A percentile compares a stretch with the other conserved stretches of the same genome.
phyloP scores from a whole-genome alignment of 2,113 vertebrate genomes.

The Collichthys lucidus region DNA sequence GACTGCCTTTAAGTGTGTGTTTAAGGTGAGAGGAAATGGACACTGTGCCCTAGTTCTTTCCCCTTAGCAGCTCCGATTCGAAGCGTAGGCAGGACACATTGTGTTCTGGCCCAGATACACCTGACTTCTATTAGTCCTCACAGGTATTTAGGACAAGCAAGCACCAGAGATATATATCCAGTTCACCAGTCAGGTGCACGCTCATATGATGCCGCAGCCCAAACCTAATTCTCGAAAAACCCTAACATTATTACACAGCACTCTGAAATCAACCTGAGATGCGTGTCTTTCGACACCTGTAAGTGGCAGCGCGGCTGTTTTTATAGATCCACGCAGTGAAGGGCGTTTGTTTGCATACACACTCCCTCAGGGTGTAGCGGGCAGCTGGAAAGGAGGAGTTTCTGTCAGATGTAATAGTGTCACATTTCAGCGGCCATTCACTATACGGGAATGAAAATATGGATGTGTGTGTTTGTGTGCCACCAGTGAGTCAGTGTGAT shows the following conservation, averaged over 20 bases:
- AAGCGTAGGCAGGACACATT: constrained; percentile 28
- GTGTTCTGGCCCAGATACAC: constrained; percentile 71
- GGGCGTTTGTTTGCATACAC: constrained; percentile 63
- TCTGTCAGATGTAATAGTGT: constrained; percentile 65
- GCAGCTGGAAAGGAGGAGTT: constrained; percentile 69
- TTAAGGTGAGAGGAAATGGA: constrained; percentile 52
- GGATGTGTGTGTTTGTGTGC: constrained; percentile 9
- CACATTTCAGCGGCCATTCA: constrained; percentile 54
- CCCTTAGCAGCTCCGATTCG: constrained; percentile 34
- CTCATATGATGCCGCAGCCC: constrained; percentile 12
- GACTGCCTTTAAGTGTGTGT: constrained; percentile 16
- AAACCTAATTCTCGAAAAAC: not conserved
- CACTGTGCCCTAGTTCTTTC: constrained; percentile 62
- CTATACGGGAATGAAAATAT: constrained; percentile 41
- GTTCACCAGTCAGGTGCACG: constrained; percentile 41
- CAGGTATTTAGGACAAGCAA: constrained; percentile 70
- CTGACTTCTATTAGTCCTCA: constrained; percentile 65
- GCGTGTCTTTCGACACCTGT: constrained; percentile 32
- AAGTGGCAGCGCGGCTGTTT: constrained; percentile 17
- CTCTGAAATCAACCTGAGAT: not conserved
- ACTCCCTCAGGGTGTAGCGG: constrained; percentile 25
- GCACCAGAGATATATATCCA: constrained; percentile 29
- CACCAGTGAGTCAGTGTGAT: constrained; percentile 4
- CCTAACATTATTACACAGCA: not conserved
- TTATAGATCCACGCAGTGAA: constrained; percentile 23